Conservation (phyloP, 2,888 invertebrate genomes). For the Allophyes oxyacanthae region DNA sequence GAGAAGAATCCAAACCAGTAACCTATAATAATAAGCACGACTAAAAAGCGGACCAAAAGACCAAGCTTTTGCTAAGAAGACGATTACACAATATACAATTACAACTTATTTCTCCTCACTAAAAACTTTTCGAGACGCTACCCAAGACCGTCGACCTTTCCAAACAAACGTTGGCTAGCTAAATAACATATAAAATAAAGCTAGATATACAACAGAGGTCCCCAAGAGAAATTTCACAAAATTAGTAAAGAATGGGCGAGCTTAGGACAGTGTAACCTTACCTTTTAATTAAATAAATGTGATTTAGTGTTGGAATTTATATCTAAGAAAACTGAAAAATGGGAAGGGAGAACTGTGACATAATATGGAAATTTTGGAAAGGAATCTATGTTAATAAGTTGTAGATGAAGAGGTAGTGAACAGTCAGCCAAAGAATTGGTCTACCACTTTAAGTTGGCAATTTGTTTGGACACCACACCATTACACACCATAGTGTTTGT, state of each 20-base stretch:
- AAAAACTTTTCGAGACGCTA: constrained; percentile 2
- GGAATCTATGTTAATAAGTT: too few relatives aligned
- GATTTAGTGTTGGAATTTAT: constrained; percentile 17
- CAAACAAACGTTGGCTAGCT: constrained; percentile 1
- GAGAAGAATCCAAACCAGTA: too few relatives aligned
- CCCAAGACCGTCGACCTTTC: constrained; percentile 3
- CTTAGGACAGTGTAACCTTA: constrained; percentile 33
- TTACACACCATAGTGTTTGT: too few relatives aligned
- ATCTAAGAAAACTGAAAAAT: background rate
- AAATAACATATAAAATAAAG: constrained; percentile 10
- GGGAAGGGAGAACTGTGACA: background rate
- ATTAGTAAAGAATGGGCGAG: constrained; percentile 42
- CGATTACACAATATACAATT: too few relatives aligned
- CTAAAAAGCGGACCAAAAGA: too few relatives aligned
- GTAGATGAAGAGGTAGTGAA: too few relatives aligned
- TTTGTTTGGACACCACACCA: too few relatives aligned
- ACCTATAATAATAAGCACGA: too few relatives aligned
- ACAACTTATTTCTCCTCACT: background rate
- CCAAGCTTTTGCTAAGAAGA: too few relatives aligned
- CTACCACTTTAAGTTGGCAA: too few relatives aligned
- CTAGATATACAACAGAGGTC: constrained; percentile 13
- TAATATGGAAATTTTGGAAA: background rate
- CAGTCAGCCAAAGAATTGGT: too few relatives aligned
- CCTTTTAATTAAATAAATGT: constrained; percentile 50
- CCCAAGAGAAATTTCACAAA: constrained; percentile 40